A percentile compares a stretch with the other conserved stretches of the same genome.
phyloP scores from a whole-genome alignment of 2,797 vertebrate genomes.

The Tarsius wallacei region DNA sequence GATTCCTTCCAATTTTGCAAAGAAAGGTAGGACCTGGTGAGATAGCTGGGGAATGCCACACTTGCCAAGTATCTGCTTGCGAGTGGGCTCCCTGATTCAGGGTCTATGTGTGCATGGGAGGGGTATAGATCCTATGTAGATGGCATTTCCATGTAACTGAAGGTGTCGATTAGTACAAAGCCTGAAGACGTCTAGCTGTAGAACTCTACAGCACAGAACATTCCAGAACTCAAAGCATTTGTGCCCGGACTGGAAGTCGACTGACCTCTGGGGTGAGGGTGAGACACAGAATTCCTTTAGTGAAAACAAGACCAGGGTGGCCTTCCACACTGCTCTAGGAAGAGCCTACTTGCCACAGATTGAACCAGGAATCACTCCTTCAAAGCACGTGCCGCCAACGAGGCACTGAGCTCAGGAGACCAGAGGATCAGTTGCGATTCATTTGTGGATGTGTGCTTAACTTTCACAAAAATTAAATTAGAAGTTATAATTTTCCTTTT shows the following conservation, averaged over 20 bases:
- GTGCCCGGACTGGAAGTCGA: not conserved
- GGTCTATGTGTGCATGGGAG: not conserved
- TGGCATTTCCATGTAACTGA: not conserved
- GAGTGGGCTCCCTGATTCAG: not conserved
- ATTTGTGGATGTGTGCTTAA: conserved; percentile 1
- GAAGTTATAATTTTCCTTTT: conserved; percentile 24
- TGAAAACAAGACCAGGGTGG: not conserved
- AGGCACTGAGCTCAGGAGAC: not conserved
- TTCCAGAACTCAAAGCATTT: not conserved
- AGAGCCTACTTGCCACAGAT: not conserved
- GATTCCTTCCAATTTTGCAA: not conserved
- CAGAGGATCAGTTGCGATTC: not conserved
- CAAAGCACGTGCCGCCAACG: not conserved
- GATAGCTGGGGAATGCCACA: not conserved
- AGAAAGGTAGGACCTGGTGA: not conserved
- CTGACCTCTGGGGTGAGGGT: not conserved
- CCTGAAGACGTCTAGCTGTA: not conserved
- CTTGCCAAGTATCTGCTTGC: not conserved
- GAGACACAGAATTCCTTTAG: not conserved
- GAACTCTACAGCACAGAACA: not conserved
- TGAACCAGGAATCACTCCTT: not conserved
- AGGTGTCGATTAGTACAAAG: not conserved
- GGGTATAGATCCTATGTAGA: not conserved
- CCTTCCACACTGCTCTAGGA: not conserved
- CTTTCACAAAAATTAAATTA: conserved; percentile 55